These are phyloP conservation scores for Eleutherodactylus coqui DNA, from an alignment of 2,797 vertebrate species.

Conservation along the genomic window DNA sequence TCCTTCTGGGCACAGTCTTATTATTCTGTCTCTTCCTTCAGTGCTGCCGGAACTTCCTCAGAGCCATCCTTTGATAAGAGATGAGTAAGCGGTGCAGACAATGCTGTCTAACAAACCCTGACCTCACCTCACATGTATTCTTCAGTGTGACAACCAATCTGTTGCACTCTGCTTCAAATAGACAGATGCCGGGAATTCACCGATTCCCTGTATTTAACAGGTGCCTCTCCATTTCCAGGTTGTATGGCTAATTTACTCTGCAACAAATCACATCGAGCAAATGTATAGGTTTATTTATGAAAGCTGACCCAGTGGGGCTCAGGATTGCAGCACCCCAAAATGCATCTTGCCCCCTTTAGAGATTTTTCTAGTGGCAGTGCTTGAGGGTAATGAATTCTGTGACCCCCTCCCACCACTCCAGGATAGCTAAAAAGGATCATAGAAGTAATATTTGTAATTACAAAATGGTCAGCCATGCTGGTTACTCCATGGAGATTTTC, in stretches of 20 bases:
- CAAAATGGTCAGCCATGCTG: background rate
- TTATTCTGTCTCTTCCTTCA: slow-evolving; percentile 11
- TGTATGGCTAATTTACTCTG: background rate
- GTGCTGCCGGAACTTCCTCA: background rate
- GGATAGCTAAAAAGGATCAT: background rate
- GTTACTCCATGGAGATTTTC: background rate
- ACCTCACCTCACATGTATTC: background rate
- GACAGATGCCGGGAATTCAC: background rate
- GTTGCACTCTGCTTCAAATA: background rate
- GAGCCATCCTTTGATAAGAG: slow-evolving; percentile 25
- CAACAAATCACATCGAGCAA: too few species aligned
- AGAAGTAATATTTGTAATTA: background rate
- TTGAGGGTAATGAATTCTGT: background rate
- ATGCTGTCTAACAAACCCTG: background rate
- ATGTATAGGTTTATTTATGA: too few species aligned
- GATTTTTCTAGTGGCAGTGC: too few species aligned
- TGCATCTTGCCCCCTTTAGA: too few species aligned
- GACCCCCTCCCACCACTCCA: background rate
- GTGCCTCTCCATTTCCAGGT: background rate
- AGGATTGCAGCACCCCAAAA: too few species aligned
- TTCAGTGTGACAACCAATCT: slow-evolving; percentile 5
- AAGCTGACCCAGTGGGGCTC: background rate
- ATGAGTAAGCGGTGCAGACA: slow-evolving; percentile 1
- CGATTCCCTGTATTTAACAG: background rate
- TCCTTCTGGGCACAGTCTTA: slow-evolving; percentile 44